A percentile compares a stretch with the other conserved stretches of the same genome.
Conservation (phyloP, 2,797 vertebrate species). For the Oreortyx pictus region DNA sequence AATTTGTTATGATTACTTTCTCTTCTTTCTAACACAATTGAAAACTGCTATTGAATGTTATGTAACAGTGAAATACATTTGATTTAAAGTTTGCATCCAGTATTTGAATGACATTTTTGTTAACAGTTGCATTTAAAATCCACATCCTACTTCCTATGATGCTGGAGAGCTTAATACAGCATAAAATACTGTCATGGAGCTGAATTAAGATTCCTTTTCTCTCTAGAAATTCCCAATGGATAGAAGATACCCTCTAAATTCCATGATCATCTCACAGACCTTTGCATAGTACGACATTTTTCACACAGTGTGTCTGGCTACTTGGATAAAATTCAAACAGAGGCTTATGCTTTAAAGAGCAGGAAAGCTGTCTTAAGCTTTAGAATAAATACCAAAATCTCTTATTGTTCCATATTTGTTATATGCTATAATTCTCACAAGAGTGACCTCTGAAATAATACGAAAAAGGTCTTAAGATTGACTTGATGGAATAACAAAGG, state of each 20-base stretch:
- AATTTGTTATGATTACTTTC: conserved; percentile 25
- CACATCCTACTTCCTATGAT: not conserved
- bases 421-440: conserved; percentile 75
- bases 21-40: not conserved
- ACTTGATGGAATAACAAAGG: conserved; percentile 40
- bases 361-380: conserved; percentile 79
- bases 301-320: conserved; percentile 41
- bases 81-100: not conserved
- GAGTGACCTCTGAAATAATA: conserved; percentile 51
- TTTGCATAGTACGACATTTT: conserved; percentile 70
- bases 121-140: not conserved
- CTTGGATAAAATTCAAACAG: conserved; percentile 76
- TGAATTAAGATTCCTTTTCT: conserved; percentile 48
- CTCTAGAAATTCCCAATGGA: conserved; percentile 30
- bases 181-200: conserved; percentile 12
- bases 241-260: conserved; percentile 44
- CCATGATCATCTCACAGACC: conserved; percentile 59
- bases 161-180: not conserved
- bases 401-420: conserved; percentile 77
- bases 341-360: conserved; percentile 77
- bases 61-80: not conserved
- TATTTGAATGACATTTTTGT: not conserved
- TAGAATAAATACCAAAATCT: conserved; percentile 77
- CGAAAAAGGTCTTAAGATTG: conserved; percentile 12
- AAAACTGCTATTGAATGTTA: not conserved